phyloP scores from a whole-genome alignment of 1,140 invertebrate species.

The Lerema accius region DNA sequence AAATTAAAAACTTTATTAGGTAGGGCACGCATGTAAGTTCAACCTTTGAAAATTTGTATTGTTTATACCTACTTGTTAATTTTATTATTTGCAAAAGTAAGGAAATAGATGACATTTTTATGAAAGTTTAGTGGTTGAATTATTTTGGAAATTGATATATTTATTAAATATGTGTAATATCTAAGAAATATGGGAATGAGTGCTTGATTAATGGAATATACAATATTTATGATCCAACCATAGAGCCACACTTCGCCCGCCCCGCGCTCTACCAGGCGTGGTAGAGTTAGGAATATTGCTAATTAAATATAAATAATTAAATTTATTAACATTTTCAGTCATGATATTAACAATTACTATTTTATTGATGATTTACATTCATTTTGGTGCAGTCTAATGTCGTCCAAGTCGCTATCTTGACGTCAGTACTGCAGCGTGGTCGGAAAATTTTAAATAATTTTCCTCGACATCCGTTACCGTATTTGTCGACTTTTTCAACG shows the following conservation, averaged over 20 bases:
- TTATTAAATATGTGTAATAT: too few relatives aligned
- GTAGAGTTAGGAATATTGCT: neutral
- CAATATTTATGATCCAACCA: neutral
- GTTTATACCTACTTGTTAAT: too few relatives aligned
- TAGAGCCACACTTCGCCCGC: neutral
- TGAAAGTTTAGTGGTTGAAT: too few relatives aligned
- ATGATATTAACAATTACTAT: neutral
- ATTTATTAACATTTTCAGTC: neutral
- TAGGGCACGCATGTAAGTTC: too few relatives aligned
- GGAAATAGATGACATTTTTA: too few relatives aligned
- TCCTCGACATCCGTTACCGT: constrained; percentile 40
- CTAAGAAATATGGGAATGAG: too few relatives aligned
- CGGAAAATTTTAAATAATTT: constrained; percentile 76
- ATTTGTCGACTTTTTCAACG: constrained; percentile 40
- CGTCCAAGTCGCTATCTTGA: constrained; percentile 37
- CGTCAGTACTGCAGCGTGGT: constrained; percentile 53
- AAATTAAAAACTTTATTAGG: too few relatives aligned
- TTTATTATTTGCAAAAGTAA: too few relatives aligned
- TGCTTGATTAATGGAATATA: neutral
- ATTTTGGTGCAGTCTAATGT: constrained; percentile 25
- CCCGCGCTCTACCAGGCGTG: too few relatives aligned
- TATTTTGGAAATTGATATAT: too few relatives aligned
- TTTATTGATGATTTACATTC: neutral
- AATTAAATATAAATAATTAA: constrained; percentile 7
- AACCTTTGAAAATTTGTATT: too few relatives aligned